Conservation (phyloP, 92 coral and sea anemone species). For the Epizoanthus rinbou region DNA sequence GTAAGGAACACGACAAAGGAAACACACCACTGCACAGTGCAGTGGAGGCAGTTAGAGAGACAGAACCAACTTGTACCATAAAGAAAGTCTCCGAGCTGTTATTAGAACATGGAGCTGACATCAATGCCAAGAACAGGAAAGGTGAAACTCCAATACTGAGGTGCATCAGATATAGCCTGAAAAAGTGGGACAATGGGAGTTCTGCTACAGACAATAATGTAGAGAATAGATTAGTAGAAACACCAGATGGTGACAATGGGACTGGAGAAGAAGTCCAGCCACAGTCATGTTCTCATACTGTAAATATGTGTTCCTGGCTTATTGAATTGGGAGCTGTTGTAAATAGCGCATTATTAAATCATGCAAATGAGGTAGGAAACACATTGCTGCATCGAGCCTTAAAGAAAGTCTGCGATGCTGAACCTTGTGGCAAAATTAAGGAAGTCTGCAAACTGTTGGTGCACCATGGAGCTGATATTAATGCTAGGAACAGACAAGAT, state of each 20-base stretch:
- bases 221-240: neutral
- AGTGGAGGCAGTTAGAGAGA: neutral
- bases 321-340: constrained; percentile 7
- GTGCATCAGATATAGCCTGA: constrained; percentile 5
- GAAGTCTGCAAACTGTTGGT: neutral
- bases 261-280: neutral
- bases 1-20: neutral
- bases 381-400: neutral
- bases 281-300: neutral
- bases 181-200: neutral
- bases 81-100: constrained; percentile 9
- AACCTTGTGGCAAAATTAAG: neutral
- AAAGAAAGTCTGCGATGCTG: neutral
- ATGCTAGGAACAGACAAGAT: neutral
- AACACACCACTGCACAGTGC: constrained; percentile 12
- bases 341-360: neutral
- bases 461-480: constrained; percentile 1
- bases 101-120: constrained; percentile 15
- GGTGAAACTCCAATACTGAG: constrained; percentile 19
- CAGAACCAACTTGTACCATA: neutral
- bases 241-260: neutral
- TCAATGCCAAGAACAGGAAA: constrained; percentile 17
- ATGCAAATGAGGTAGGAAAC: neutral
- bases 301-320: constrained; percentile 26
- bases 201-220: neutral